Evolutionary conservation across 2,888 invertebrate genomes (phyloP), one percentile per base, ranked within the genome.

Genomic region (Agrochola litura): DNA sequence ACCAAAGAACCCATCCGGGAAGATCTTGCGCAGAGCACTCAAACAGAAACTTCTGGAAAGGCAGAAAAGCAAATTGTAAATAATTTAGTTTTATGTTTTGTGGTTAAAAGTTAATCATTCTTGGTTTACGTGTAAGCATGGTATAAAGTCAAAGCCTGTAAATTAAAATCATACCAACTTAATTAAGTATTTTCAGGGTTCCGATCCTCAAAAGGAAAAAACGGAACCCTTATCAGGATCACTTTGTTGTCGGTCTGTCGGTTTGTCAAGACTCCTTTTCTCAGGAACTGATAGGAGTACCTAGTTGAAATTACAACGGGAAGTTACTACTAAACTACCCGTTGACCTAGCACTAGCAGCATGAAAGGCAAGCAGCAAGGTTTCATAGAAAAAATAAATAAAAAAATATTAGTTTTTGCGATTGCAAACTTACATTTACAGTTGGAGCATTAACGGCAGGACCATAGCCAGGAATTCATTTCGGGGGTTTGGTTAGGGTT

Each of bases 1-100:
- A 86, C 98, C 98, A n/a, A 98, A 97, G 93, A 98, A 97, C 88
- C 97, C 97, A 0, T 97, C 97, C 49, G 98, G 98, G 5, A 98
- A 98, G 94, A 98, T 98, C 85, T 93, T 98, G 61, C 96, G 98
- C 60, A 96, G 98, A 75, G 90, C 90, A 2, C 90, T 94, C 6
- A 91, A 91, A 64, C 89, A 93, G 81, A 89, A 82, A 77, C 82
- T 88, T 10, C 22, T 84, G 6, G 79, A 83, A 12, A 73, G 58
- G 43, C 73, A 71, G 77, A 92, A 91, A 83, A 94, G 94, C 76
- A 94, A 94, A 87, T 82, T 94, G 78, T 93, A 81, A 85, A 73
- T 25, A 4, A 25, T 37, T 19, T 30, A 12, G 3, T 56, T n/a
- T 77, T 19, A 16, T 30, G 6, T 37, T 54, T 0, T 54, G 22